Evolutionary conservation across 2,797 vertebrate species (phyloP), one percentile per base, ranked within the genome.

Genomic region (Ambastaia sidthimunki): DNA sequence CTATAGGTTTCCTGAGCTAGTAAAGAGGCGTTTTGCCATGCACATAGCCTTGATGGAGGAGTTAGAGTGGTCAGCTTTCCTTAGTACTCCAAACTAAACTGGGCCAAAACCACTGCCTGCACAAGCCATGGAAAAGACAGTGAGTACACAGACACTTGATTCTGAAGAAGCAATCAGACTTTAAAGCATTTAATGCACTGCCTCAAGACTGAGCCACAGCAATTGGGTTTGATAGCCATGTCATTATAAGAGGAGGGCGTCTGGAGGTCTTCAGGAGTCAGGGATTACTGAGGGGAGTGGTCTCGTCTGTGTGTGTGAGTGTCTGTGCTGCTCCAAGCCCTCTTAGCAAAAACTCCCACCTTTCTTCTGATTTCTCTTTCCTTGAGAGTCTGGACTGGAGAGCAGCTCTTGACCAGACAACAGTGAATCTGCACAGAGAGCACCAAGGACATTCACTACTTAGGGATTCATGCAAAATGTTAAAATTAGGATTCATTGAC

Each of bases 141-240:
- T 84, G 84, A 92, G 90, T 92, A 94, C 87, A 91, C 90, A 91
- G 90, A 90, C 91, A 93, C 92, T 94, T 93, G 93, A 93, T 92
- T 94, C 90, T 91, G 81, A 89, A 93, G 92, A 91, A 93, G 91
- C 92, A 95, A 93, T 94, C 93, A 93, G 90, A 91, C 90, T 88
- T 90, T 88, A 86, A 90, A 91, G 91, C 90, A 87, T 93, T 93
- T 93, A 93, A 93, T 93, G 90, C 91, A 92, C 91, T 89, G 91
- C 90, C 91, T 92, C 91, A 91, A 92, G 92, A 92, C 90, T 93
- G 91, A 93, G 93, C 92, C 91, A 91, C 90, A 88, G 91, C 92
- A 94, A 92, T 93, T 92, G 92, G 90, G 89, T 93, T 92, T 93
- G 93, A 94, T 93, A 94, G 92, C 91, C 86, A 76, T 93, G 92